Conservation (phyloP, 1,140 invertebrate species). For the Sycophaga agraensis region DNA sequence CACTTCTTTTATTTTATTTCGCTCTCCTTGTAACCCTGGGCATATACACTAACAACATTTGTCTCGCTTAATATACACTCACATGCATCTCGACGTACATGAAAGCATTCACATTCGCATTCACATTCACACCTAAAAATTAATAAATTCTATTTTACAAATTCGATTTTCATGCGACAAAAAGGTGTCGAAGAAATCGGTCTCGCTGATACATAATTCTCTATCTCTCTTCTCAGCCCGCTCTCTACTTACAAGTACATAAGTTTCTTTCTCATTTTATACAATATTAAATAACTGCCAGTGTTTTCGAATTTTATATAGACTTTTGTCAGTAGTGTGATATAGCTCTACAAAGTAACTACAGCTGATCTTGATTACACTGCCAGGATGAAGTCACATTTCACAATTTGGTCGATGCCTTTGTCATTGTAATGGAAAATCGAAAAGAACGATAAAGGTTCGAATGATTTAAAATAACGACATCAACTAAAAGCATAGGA, state of each 20-base stretch:
- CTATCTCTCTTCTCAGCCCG: conserved; percentile 29
- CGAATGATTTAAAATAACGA: conserved; percentile 9
- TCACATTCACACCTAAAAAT: conserved; percentile 33
- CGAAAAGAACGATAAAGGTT: conserved; percentile 14
- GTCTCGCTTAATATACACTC: conserved; percentile 23
- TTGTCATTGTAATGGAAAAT: not conserved
- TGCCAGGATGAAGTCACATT: not conserved
- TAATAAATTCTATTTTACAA: conserved; percentile 52
- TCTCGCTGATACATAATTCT: conserved; percentile 22
- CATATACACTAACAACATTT: conserved; percentile 6
- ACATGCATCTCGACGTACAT: not conserved
- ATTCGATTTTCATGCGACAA: conserved; percentile 34
- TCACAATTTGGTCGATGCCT: conserved; percentile 22
- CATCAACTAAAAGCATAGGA: not conserved
- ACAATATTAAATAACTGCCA: conserved; percentile 50
- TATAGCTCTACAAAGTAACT: conserved; percentile 12
- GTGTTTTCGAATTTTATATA: conserved; percentile 31
- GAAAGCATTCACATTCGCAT: too few species aligned
- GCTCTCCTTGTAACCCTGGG: conserved; percentile 1
- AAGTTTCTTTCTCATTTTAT: conserved; percentile 41
- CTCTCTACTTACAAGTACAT: conserved; percentile 38
- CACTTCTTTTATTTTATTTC: conserved; percentile 1
- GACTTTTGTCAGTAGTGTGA: conserved; percentile 19
- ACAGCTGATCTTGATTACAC: not conserved
- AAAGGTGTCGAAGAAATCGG: conserved; percentile 29